phyloP scores from a whole-genome alignment of 1,140 invertebrate species.

The Eufriesea mexicana region DNA sequence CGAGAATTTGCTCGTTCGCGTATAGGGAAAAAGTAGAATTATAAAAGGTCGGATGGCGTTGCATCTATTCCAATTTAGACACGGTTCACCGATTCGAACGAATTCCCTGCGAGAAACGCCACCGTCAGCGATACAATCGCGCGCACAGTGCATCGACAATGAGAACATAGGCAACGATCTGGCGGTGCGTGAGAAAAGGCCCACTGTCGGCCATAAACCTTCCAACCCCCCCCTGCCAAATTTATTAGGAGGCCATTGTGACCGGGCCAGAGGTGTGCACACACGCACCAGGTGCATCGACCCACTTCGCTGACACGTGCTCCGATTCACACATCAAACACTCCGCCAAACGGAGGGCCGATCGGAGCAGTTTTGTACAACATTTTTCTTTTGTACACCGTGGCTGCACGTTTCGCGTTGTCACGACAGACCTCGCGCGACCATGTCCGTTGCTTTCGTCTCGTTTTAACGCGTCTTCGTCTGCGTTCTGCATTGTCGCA shows the following conservation, averaged over 20 bases:
- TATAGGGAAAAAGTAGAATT: neutral
- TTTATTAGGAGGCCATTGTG: slow-evolving; percentile 68
- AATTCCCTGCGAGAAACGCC: slow-evolving; percentile 22
- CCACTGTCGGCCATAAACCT: slow-evolving; percentile 60
- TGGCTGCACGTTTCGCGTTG: neutral
- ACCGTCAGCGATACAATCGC: slow-evolving; percentile 32
- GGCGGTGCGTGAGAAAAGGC: slow-evolving; percentile 66
- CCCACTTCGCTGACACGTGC: slow-evolving; percentile 65
- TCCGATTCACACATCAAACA: slow-evolving; percentile 71
- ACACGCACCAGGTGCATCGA: slow-evolving; percentile 67
- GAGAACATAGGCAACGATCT: slow-evolving; percentile 23
- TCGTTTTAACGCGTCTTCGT: slow-evolving; percentile 13
- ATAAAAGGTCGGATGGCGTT: neutral
- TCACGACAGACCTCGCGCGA: neutral
- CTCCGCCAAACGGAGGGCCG: neutral
- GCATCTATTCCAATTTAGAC: slow-evolving; percentile 29
- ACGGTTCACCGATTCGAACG: slow-evolving; percentile 2
- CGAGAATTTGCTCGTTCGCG: neutral
- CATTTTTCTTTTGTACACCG: neutral
- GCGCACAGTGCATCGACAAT: slow-evolving; percentile 43
- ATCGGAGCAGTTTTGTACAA: slow-evolving; percentile 1
- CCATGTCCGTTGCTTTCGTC: neutral
- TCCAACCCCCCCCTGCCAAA: slow-evolving; percentile 46
- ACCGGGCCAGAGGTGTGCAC: slow-evolving; percentile 56
- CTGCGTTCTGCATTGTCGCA: neutral